Evolutionary conservation across 2,113 vertebrate species (phyloP), one percentile per base, ranked within the genome.

Genomic region (Ageneiosus marmoratus): DNA sequence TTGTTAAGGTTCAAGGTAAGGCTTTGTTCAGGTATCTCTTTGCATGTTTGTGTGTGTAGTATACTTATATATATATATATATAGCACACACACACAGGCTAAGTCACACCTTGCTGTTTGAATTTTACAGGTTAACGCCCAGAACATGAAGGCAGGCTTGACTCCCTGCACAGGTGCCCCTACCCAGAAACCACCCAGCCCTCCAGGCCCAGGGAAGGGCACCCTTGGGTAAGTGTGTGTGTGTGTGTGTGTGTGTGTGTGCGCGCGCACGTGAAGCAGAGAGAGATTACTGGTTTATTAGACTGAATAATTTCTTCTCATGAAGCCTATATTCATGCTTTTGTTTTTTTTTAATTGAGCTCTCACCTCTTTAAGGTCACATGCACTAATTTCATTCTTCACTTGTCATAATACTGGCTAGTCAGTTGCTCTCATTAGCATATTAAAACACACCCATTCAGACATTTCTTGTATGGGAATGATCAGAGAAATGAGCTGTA

Each of bases 1-100:
- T 99, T 99, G 95, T 97, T 97, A 96, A 98, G 98, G 96, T 99
- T 99, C 96, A 99, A 99, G 98, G 98, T 99, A 99, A 99, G 98
- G 84, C 94, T 92, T 95, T 90, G 48, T 78, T 53, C n/a, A n/a
- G n/a, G n/a, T 46, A 5, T 60, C 12, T 29, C 20, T 79, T 62
- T 46, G 20, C 55, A 77, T 75, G 8, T 44, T 70, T 67, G 67
- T 82, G 77, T 56, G 73, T 63, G 65, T 84, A 69, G n/a, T n/a
- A n/a, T n/a, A n/a, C n/a, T n/a, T n/a, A n/a, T n/a, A n/a, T n/a
- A n/a, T n/a, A n/a, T n/a, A n/a, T n/a, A n/a, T n/a, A n/a, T n/a
- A n/a, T n/a, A n/a, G n/a, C n/a, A n/a, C n/a, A n/a, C 5, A 34
- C 22, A 72, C 5, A 22, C 29, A 7, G 37, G 50, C 4, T 79